Evolutionary conservation across 2,113 vertebrate genomes (phyloP).

Genomic region (Megaptera novaeangliae): DNA sequence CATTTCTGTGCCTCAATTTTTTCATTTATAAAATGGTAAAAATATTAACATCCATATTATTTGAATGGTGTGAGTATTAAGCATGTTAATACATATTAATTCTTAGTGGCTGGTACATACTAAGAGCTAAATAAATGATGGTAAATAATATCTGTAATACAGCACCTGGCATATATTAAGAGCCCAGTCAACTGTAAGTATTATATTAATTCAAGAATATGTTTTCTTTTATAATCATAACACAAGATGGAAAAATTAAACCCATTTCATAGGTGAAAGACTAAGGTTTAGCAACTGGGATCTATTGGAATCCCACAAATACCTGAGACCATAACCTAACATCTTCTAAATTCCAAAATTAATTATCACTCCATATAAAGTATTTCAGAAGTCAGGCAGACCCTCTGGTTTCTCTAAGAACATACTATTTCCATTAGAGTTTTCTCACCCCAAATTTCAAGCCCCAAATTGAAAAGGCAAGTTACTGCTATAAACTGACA

Average conservation of each 20-base stretch:
- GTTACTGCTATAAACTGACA: slow-evolving; percentile 55
- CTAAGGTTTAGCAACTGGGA: background rate
- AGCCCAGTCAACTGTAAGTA: background rate
- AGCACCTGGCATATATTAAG: background rate
- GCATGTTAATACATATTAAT: background rate
- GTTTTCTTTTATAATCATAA: background rate
- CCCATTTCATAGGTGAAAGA: slow-evolving; percentile 12
- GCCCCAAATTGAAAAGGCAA: slow-evolving; percentile 48
- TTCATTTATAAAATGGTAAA: background rate
- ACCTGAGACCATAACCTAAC: background rate
- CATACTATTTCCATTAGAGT: slow-evolving; percentile 52
- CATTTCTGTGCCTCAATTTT: background rate
- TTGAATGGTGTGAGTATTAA: background rate
- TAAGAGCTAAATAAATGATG: background rate
- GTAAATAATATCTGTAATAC: background rate
- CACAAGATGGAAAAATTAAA: background rate
- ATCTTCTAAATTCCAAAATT: slow-evolving; percentile 21
- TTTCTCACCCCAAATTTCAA: slow-evolving; percentile 44
- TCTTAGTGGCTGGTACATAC: background rate
- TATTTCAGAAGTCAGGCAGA: slow-evolving; percentile 16
- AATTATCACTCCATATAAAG: slow-evolving; percentile 8
- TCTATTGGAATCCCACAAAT: background rate
- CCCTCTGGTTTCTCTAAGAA: slow-evolving; percentile 22
- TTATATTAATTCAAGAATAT: background rate
- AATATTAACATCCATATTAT: background rate